These are phyloP conservation scores for Diabrotica virgifera DNA, from an alignment of 1,140 invertebrate species.

Conservation along the genomic window DNA sequence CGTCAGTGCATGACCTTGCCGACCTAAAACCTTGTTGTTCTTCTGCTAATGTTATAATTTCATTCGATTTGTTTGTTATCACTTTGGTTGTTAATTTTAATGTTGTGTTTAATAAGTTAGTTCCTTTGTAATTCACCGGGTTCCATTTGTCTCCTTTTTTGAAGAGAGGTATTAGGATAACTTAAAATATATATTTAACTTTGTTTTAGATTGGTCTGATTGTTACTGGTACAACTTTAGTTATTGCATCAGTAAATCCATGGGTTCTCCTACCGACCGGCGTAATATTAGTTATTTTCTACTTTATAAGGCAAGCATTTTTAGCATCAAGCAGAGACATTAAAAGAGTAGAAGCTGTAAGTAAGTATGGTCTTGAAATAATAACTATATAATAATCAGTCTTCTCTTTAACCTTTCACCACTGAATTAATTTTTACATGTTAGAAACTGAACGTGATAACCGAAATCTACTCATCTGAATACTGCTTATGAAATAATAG, in stretches of 20 bases:
- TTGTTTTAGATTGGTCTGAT: constrained; percentile 28
- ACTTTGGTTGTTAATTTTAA: no score
- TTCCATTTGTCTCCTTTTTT: no score
- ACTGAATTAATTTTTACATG: neutral
- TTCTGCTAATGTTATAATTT: no score
- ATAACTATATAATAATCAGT: neutral
- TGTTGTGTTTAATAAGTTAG: no score
- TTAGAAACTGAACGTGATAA: neutral
- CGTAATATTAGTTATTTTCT: constrained; percentile 60
- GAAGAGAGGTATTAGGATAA: no score
- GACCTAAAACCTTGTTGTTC: no score
- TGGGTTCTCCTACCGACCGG: constrained; percentile 71
- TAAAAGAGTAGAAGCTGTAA: constrained; percentile 78
- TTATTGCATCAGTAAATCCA: constrained; percentile 58
- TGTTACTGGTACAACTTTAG: constrained; percentile 24
- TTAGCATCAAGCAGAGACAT: constrained; percentile 76
- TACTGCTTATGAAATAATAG: no score
- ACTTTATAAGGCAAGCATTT: constrained; percentile 69
- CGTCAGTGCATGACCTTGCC: no score
- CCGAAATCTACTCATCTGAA: neutral
- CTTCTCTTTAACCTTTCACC: neutral
- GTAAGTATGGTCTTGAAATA: constrained; percentile 53
- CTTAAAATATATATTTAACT: no score
- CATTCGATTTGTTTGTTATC: no score
- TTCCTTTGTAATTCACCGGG: no score